Percentiles rank a stretch among this genome's conserved stretches.
Evolutionary conservation across 2,888 invertebrate genomes (phyloP).

Genomic region (Tuta absoluta): DNA sequence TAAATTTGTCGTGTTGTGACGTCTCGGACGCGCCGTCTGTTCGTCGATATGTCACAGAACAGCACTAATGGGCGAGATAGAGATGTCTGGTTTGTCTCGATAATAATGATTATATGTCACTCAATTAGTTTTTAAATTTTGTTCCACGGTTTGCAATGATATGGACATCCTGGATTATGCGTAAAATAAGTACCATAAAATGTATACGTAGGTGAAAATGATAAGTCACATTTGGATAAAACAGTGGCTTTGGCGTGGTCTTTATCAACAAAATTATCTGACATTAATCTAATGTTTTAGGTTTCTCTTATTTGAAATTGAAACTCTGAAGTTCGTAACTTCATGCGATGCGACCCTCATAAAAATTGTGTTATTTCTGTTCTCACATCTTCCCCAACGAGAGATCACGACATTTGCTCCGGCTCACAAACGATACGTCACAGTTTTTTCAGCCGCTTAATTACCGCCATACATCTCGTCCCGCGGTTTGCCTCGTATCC

Average conservation of each 20-base stretch:
- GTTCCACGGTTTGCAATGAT: too few relatives aligned
- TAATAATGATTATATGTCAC: not conserved
- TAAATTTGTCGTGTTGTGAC: constrained; percentile 81
- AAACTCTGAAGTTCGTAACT: not conserved
- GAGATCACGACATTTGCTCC: constrained; percentile 53
- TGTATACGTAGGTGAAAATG: too few relatives aligned
- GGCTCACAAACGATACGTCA: constrained; percentile 36
- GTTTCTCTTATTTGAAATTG: too few relatives aligned
- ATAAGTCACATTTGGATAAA: too few relatives aligned
- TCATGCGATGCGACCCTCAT: not conserved
- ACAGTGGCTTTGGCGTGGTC: too few relatives aligned
- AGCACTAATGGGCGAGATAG: constrained; percentile 55
- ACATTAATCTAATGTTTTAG: too few relatives aligned
- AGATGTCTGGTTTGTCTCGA: constrained; percentile 36
- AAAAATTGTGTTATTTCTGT: constrained; percentile 56
- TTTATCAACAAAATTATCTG: too few relatives aligned
- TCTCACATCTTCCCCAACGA: constrained; percentile 64
- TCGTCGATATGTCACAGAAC: constrained; percentile 77
- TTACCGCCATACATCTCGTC: constrained; percentile 62
- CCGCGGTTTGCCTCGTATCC: constrained; percentile 43
- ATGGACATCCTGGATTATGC: too few relatives aligned
- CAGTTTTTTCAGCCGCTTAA: constrained; percentile 68
- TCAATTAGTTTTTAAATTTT: too few relatives aligned
- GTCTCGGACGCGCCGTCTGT: constrained; percentile 73
- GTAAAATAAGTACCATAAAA: too few relatives aligned